phyloP scores from a whole-genome alignment of 2,797 vertebrate species.

The Diglossa cyanea region DNA sequence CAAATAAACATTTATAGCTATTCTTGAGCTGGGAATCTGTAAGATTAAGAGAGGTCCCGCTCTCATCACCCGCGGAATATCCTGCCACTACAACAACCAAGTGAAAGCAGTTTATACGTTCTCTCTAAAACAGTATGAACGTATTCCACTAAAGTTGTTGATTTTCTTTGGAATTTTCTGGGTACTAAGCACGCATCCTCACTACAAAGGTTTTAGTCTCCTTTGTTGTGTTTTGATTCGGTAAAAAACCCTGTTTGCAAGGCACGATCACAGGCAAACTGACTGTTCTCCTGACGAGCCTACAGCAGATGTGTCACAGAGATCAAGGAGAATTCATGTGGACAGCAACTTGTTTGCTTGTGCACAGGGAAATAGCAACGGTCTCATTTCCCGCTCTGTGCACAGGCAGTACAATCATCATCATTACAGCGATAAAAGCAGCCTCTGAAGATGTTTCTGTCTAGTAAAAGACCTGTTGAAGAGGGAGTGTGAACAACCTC shows the following conservation, averaged over 20 bases:
- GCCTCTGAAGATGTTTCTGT: neutral
- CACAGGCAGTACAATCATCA: neutral
- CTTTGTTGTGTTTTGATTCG: neutral
- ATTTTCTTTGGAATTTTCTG: neutral
- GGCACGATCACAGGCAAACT: neutral
- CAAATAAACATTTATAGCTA: conserved; percentile 16
- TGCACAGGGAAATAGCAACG: neutral
- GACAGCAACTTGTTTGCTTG: neutral
- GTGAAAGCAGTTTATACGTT: neutral
- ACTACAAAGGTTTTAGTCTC: neutral
- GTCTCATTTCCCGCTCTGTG: neutral
- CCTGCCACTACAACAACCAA: neutral
- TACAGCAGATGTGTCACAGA: neutral
- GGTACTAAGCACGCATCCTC: neutral
- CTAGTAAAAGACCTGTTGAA: neutral
- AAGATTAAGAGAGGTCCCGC: neutral
- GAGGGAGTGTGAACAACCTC: neutral
- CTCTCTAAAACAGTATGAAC: neutral
- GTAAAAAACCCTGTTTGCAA: neutral
- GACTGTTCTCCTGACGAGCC: neutral
- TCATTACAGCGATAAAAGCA: conserved; percentile 14
- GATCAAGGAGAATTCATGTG: neutral
- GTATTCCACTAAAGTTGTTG: neutral
- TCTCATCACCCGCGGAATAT: neutral
- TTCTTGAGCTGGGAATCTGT: neutral